Conservation (phyloP, 2,888 invertebrate species). For the Tetheella fluctuosa region DNA sequence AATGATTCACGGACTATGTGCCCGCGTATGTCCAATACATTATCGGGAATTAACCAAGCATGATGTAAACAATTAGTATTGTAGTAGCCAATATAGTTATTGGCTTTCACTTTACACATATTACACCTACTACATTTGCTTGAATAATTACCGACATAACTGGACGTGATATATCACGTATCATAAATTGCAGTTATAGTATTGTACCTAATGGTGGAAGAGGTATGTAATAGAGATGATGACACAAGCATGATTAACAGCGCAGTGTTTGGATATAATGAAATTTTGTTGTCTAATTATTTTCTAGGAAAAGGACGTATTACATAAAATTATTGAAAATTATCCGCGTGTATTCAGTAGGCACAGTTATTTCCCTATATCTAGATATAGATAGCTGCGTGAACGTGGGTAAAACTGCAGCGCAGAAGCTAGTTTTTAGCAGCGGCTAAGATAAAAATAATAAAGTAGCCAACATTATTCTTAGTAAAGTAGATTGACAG, state of each 20-base stretch:
- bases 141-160: constrained; percentile 25
- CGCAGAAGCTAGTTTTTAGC: too few species aligned
- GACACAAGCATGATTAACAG: not conserved
- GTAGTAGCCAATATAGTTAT: too few species aligned
- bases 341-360: too few species aligned
- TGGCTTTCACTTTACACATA: constrained; percentile 21
- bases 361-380: too few species aligned
- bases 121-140: constrained; percentile 18
- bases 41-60: constrained; percentile 53
- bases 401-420: too few species aligned
- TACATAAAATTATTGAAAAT: too few species aligned
- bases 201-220: not conserved
- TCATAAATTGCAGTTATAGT: constrained; percentile 2
- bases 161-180: constrained; percentile 1
- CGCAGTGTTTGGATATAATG: not conserved
- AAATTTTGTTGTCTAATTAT: not conserved
- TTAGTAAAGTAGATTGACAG: not conserved
- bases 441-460: too few species aligned
- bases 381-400: too few species aligned
- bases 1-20: constrained; percentile 48
- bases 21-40: constrained; percentile 37
- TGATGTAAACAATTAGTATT: constrained; percentile 29
- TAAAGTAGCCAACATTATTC: not conserved
- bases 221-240: constrained; percentile 6
- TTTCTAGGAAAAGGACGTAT: not conserved